A percentile compares a stretch with the other conserved stretches of the same genome.
phyloP scores from a whole-genome alignment of 2,888 invertebrate genomes.

The Alentia gelatinosa region DNA sequence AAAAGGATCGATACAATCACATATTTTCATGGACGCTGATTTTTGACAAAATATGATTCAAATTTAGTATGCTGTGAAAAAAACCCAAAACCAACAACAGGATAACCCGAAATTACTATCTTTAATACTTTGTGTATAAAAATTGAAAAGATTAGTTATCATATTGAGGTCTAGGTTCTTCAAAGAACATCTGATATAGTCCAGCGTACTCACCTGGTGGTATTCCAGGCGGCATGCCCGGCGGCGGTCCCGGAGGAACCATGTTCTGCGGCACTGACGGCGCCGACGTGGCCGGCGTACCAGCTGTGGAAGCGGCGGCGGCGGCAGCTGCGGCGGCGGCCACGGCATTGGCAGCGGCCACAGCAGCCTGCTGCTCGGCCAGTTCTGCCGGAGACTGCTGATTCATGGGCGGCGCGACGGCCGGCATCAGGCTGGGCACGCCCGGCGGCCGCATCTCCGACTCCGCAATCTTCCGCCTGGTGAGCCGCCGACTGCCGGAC shows the following conservation, averaged over 20 bases:
- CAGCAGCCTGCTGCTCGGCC: background rate
- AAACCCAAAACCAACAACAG: too few relatives aligned
- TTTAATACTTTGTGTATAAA: too few relatives aligned
- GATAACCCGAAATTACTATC: too few relatives aligned
- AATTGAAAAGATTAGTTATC: too few relatives aligned
- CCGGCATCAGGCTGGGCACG: conserved; percentile 6
- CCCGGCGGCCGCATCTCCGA: background rate
- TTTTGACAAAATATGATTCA: too few relatives aligned
- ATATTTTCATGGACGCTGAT: too few relatives aligned
- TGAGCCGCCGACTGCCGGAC: background rate
- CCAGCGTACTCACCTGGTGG: conserved; percentile 72
- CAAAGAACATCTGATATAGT: too few relatives aligned
- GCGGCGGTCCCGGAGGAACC: conserved; percentile 74
- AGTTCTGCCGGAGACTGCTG: background rate
- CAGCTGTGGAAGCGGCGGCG: background rate
- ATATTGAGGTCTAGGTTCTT: too few relatives aligned
- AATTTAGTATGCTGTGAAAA: too few relatives aligned
- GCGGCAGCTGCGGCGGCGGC: background rate
- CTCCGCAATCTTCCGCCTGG: background rate
- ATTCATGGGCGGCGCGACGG: background rate
- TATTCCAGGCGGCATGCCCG: conserved; percentile 61
- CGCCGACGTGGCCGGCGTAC: background rate
- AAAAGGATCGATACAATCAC: too few relatives aligned
- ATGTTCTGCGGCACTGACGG: conserved; percentile 58
- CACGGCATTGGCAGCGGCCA: background rate